Conservation (phyloP, 2,888 invertebrate species). For the Drosophila nigricruria region DNA sequence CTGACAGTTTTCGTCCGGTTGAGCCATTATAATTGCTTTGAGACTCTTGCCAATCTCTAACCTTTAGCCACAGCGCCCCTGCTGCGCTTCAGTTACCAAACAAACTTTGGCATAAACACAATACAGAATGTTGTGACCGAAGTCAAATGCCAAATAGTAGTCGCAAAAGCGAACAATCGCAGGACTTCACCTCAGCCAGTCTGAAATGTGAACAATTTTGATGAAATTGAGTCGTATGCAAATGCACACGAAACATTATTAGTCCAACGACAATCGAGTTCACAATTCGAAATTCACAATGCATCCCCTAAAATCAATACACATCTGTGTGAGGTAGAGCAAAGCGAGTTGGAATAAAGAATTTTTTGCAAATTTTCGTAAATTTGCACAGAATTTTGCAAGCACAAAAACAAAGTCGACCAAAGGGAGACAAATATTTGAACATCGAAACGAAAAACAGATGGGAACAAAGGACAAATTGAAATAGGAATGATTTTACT, state of each 20-base stretch:
- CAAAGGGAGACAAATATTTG: not conserved
- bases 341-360: not conserved
- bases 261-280: slow-evolving; percentile 12
- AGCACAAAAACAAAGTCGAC: not conserved
- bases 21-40: slow-evolving; percentile 51
- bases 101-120: slow-evolving; percentile 34
- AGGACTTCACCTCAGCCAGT: not conserved
- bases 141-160: slow-evolving; percentile 16
- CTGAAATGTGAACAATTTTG: slow-evolving; percentile 5
- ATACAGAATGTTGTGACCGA: slow-evolving; percentile 9
- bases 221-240: slow-evolving; percentile 22
- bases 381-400: slow-evolving; percentile 8
- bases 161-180: slow-evolving; percentile 2
- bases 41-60: slow-evolving; percentile 1
- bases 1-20: slow-evolving; percentile 41
- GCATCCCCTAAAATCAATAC: slow-evolving; percentile 2
- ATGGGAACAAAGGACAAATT: too few species aligned
- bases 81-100: slow-evolving; percentile 7
- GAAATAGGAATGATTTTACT: not conserved
- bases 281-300: slow-evolving; percentile 2
- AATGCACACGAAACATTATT: slow-evolving; percentile 4
- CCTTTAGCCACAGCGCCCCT: not conserved
- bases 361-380: slow-evolving; percentile 14
- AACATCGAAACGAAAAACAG: not conserved
- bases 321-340: not conserved